These are phyloP conservation scores for Desoria tigrina DNA, from an alignment of 2,888 invertebrate genomes.

Conservation along the genomic window DNA sequence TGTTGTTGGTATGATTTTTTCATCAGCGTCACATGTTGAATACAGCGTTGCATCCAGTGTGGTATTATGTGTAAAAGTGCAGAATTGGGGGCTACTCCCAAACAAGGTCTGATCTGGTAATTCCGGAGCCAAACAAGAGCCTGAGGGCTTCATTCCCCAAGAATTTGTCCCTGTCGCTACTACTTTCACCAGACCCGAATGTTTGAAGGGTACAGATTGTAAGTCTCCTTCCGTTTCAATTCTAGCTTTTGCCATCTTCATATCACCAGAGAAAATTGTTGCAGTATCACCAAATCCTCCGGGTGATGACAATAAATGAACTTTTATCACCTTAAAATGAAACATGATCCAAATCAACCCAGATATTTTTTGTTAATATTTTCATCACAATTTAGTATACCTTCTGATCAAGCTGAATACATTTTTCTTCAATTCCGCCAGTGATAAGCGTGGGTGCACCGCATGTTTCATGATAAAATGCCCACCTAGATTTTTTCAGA, in stretches of 20 bases:
- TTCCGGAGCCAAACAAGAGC: not conserved
- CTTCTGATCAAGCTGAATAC: constrained; percentile 13
- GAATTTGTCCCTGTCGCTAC: not conserved
- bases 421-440: constrained; percentile 26
- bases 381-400: too few species aligned
- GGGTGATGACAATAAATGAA: constrained; percentile 10
- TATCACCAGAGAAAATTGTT: not conserved
- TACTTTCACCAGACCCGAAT: not conserved
- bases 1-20: too few species aligned
- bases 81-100: not conserved
- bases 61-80: not conserved
- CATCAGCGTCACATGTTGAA: too few species aligned
- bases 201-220: too few species aligned
- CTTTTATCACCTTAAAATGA: not conserved
- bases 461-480: constrained; percentile 29
- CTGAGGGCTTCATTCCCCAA: not conserved
- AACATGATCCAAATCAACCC: too few species aligned
- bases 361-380: too few species aligned
- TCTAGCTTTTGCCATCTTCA: not conserved
- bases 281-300: not conserved
- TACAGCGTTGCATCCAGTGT: not conserved
- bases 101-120: too few species aligned
- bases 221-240: not conserved
- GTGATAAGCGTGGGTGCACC: constrained; percentile 2
- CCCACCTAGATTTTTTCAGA: constrained; percentile 30